These are phyloP conservation scores for Gila orcuttii DNA, from an alignment of 2,113 vertebrate species.

Conservation along the genomic window DNA sequence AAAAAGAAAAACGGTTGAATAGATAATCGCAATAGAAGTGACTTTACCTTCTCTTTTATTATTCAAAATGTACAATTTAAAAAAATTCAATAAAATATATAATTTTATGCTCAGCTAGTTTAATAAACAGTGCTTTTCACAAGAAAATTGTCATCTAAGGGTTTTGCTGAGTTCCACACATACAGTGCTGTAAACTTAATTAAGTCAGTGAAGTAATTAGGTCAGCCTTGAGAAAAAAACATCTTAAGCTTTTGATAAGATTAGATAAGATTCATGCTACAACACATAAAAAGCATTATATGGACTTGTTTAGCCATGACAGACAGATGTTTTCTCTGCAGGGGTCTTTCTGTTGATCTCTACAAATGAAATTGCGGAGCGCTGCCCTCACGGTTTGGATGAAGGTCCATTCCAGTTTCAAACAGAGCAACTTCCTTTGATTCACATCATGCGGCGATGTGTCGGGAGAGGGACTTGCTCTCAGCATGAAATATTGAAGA, in stretches of 20 bases:
- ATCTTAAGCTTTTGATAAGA: constrained; percentile 43
- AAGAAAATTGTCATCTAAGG: neutral
- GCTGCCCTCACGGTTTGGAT: neutral
- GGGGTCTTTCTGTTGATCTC: neutral
- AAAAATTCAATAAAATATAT: neutral
- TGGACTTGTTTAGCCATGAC: constrained; percentile 71
- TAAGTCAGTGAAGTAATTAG: constrained; percentile 48
- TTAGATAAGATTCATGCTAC: constrained; percentile 57
- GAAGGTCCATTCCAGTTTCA: constrained; percentile 17
- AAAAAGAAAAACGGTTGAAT: neutral
- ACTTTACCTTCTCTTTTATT: neutral
- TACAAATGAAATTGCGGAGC: neutral
- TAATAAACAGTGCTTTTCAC: neutral
- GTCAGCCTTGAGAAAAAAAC: constrained; percentile 23
- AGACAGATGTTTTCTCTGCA: constrained; percentile 1
- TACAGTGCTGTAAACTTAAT: constrained; percentile 44
- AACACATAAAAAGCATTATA: constrained; percentile 69
- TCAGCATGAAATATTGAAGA: constrained; percentile 48
- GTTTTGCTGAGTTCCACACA: neutral
- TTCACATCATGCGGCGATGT: constrained; percentile 27
- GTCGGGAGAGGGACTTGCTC: neutral
- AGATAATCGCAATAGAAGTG: neutral
- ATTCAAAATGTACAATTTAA: neutral
- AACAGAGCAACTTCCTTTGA: constrained; percentile 36
- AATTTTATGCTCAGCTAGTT: neutral